phyloP scores from a whole-genome alignment of 2,888 invertebrate species.

The Strigamia maritima region DNA sequence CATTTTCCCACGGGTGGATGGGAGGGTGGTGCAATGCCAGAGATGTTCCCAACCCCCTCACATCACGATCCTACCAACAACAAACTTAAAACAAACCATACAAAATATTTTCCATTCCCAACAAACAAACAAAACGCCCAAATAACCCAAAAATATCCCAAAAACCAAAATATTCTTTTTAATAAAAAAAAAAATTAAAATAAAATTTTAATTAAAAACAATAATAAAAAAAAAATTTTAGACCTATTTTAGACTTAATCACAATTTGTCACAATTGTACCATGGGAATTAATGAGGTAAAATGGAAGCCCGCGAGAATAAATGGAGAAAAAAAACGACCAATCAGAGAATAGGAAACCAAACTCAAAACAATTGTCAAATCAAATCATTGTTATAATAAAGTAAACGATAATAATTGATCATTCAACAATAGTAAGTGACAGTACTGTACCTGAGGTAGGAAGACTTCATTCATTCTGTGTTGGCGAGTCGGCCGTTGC shows the following conservation, averaged over 20 bases:
- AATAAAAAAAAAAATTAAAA: not conserved
- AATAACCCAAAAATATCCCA: not conserved
- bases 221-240: not conserved
- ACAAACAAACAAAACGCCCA: not conserved
- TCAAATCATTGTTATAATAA: not conserved
- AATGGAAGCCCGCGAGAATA: not conserved
- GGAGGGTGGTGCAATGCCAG: not conserved
- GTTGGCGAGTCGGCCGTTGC: not conserved
- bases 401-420: not conserved
- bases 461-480: conserved; percentile 21
- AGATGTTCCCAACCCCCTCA: conserved; percentile 27
- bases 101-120: not conserved
- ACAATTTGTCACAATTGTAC: not conserved
- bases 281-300: not conserved
- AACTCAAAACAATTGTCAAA: not conserved
- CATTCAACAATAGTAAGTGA: not conserved
- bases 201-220: too few species aligned
- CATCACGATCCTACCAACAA: not conserved
- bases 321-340: not conserved
- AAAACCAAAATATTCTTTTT: not conserved
- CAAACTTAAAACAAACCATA: not conserved
- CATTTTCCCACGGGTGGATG: conserved; percentile 27
- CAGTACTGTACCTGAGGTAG: not conserved
- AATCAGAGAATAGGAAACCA: not conserved
- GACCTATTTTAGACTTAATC: not conserved